Evolutionary conservation across 2,113 vertebrate species (phyloP).

Genomic region (Mus pahari): DNA sequence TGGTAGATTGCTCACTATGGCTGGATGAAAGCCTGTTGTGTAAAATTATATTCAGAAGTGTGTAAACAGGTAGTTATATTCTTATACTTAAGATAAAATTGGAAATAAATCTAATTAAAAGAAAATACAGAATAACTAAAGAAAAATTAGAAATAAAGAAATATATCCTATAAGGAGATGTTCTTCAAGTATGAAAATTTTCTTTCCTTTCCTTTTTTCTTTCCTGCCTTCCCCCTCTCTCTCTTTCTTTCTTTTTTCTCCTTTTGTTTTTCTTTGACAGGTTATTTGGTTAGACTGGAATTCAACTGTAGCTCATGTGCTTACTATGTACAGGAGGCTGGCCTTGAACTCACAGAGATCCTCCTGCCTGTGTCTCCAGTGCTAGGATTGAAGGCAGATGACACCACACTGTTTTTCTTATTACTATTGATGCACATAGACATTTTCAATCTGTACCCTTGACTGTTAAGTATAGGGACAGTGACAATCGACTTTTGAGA

Average conservation of each 20-base stretch:
- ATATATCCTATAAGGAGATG: neutral
- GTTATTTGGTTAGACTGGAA: neutral
- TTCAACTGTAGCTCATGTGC: neutral
- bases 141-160: constrained; percentile 35
- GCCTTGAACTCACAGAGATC: neutral
- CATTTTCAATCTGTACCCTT: constrained; percentile 24
- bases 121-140: neutral
- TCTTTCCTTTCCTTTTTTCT: neutral
- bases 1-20: neutral
- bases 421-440: neutral
- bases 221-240: neutral
- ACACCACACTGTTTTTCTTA: neutral
- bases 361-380: neutral
- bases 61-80: neutral
- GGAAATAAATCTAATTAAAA: constrained; percentile 15
- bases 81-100: neutral
- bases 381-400: neutral
- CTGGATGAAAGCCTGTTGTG: neutral
- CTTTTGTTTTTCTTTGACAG: neutral
- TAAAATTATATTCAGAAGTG: neutral
- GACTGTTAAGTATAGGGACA: neutral
- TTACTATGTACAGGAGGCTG: neutral
- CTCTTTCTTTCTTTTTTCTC: neutral
- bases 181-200: neutral
- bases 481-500: constrained; percentile 9